A percentile compares a stretch with the other conserved stretches of the same genome.
These are phyloP conservation scores for Clarias laeviceps DNA, from an alignment of 2,797 vertebrate genomes.

Conservation along the genomic window DNA sequence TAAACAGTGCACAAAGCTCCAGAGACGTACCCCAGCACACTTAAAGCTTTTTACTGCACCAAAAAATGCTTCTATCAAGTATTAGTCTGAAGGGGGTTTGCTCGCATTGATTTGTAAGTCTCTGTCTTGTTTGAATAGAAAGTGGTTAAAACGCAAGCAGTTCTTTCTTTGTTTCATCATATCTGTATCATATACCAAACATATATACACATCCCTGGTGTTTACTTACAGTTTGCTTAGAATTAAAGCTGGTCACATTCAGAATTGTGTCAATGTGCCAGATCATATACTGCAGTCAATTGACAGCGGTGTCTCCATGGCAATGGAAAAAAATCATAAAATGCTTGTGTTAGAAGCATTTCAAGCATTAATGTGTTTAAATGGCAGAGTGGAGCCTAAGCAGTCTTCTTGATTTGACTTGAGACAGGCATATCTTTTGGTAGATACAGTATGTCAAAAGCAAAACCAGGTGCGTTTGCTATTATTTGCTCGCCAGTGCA, in stretches of 20 bases:
- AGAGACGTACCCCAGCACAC: background rate
- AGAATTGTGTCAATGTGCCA: background rate
- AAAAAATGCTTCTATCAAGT: background rate
- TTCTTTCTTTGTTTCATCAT: background rate
- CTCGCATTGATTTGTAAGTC: background rate
- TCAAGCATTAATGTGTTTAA: background rate
- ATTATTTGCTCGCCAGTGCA: background rate
- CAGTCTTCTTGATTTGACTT: background rate
- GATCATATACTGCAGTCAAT: background rate
- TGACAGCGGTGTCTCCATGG: background rate
- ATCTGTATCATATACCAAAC: background rate
- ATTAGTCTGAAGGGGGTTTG: background rate
- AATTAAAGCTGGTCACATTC: background rate
- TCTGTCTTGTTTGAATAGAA: background rate
- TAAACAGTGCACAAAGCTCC: background rate
- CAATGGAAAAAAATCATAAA: background rate
- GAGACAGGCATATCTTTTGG: too few relatives aligned
- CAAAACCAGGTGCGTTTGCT: background rate
- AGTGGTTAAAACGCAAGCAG: background rate
- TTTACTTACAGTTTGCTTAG: background rate
- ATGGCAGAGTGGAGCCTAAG: background rate
- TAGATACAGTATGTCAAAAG: background rate
- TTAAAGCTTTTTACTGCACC: conserved; percentile 5
- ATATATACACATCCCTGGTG: background rate
- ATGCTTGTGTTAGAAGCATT: background rate